phyloP scores from a whole-genome alignment of 2,113 vertebrate genomes.

The Phoxinus phoxinus region DNA sequence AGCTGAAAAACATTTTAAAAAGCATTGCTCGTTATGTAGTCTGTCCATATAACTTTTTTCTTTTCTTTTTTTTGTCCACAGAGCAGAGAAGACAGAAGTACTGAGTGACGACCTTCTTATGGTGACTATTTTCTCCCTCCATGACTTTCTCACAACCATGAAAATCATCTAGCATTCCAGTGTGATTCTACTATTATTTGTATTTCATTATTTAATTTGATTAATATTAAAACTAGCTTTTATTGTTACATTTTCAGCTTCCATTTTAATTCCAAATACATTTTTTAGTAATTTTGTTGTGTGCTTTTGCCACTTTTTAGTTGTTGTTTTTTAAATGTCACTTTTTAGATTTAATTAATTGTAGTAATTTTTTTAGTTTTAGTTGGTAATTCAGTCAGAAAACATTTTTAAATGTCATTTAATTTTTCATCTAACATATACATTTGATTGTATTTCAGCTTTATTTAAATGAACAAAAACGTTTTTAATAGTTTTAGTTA shows the following conservation, averaged over 20 bases:
- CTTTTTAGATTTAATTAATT: not conserved
- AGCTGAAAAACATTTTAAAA: too few relatives aligned
- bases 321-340: not conserved
- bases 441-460: not conserved
- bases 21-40: not conserved
- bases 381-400: not conserved
- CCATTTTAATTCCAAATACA: too few relatives aligned
- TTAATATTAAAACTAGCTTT: not conserved
- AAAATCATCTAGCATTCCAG: not conserved
- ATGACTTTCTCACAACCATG: not conserved
- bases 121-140: constrained; percentile 72
- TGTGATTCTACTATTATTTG: not conserved
- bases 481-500: not conserved
- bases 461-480: not conserved
- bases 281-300: not conserved
- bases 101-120: constrained; percentile 94
- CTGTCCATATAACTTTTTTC: constrained; percentile 4
- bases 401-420: not conserved
- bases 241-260: not conserved
- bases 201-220: not conserved
- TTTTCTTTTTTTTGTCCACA: constrained; percentile 62
- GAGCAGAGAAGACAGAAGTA: constrained; percentile 97
- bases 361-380: not conserved
- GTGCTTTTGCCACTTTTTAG: not conserved
- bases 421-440: not conserved